Conservation (phyloP, 2,797 vertebrate species). For the Bovichtus diacanthus region DNA sequence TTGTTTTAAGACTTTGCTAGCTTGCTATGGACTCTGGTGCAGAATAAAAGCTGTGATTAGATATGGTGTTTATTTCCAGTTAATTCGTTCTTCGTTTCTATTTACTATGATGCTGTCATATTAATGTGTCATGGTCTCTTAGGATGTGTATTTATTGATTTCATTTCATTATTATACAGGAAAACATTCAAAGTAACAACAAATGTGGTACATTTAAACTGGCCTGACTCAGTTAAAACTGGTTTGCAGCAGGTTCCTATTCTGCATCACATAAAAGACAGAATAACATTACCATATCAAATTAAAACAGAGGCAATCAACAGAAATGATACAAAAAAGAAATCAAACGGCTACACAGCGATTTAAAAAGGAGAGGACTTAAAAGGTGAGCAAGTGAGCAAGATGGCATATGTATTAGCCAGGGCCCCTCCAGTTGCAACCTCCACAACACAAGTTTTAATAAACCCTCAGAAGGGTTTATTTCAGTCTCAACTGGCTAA, state of each 20-base stretch:
- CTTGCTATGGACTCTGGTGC: background rate
- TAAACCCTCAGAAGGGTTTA: slow-evolving; percentile 17
- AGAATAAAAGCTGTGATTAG: background rate
- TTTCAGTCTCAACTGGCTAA: slow-evolving; percentile 43
- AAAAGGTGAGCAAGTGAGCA: too few species aligned
- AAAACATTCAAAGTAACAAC: background rate
- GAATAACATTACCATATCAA: too few species aligned
- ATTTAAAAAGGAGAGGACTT: too few species aligned
- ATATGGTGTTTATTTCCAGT: background rate
- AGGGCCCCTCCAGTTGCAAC: slow-evolving; percentile 5
- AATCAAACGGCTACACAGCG: too few species aligned
- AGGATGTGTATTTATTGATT: background rate
- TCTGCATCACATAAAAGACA: background rate
- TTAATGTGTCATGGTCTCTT: background rate
- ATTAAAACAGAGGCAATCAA: too few species aligned
- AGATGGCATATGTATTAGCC: background rate
- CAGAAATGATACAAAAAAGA: too few species aligned
- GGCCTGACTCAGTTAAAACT: background rate
- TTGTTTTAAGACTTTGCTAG: background rate
- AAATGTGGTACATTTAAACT: background rate
- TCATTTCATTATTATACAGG: background rate
- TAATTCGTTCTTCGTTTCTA: background rate
- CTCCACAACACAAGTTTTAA: slow-evolving; percentile 30
- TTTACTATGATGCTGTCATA: background rate
- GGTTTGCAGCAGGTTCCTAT: too few species aligned